phyloP scores from a whole-genome alignment of 2,113 vertebrate genomes.

The Otocyon megalotis region DNA sequence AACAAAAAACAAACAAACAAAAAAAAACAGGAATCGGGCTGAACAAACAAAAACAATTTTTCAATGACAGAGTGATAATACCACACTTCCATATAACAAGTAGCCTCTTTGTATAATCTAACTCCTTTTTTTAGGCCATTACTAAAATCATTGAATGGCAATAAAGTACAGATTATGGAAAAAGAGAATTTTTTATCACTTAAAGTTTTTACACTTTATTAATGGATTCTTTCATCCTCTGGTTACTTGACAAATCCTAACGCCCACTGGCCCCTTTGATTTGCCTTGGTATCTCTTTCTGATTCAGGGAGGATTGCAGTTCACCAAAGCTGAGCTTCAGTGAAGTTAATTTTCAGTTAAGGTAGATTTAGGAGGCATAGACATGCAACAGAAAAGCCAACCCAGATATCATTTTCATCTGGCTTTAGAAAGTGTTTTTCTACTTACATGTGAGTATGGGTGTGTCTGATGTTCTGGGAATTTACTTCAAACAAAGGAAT shows the following conservation, averaged over 20 bases:
- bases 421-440: slow-evolving; percentile 61
- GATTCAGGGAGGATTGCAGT: background rate
- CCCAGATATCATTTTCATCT: slow-evolving; percentile 40
- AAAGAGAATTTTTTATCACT: background rate
- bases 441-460: slow-evolving; percentile 45
- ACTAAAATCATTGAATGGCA: background rate
- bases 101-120: background rate
- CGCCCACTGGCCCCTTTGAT: fast-evolving
- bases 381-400: background rate
- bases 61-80: fast-evolving
- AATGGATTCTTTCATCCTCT: background rate
- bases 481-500: slow-evolving; percentile 70
- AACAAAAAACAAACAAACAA: background rate
- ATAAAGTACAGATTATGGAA: background rate
- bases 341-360: background rate
- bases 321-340: background rate
- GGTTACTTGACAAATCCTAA: background rate
- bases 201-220: background rate
- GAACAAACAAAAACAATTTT: background rate
- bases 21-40: background rate
- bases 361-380: background rate
- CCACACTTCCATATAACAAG: fast-evolving
- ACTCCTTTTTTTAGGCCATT: background rate
- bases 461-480: slow-evolving; percentile 66
- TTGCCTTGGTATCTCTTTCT: background rate